Conservation (phyloP, 2,113 vertebrate genomes). For the Origma solitaria region DNA sequence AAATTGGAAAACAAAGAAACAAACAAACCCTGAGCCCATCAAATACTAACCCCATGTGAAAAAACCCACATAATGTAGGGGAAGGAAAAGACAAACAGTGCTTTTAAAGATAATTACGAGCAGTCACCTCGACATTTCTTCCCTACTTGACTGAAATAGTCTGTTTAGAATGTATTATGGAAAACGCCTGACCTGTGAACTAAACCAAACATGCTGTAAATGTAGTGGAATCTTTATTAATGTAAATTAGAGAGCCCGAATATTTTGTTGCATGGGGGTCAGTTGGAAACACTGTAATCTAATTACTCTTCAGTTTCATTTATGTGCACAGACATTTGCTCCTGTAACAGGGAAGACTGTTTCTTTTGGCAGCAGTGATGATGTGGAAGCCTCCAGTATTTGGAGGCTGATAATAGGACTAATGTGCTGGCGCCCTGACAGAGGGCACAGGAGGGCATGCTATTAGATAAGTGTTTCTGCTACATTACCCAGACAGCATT, state of each 20-base stretch:
- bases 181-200: background rate
- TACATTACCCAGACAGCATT: slow-evolving; percentile 61
- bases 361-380: slow-evolving; percentile 1
- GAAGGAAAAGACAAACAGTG: background rate
- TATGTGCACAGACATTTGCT: slow-evolving; percentile 23
- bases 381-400: slow-evolving; percentile 30
- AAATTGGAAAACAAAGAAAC: background rate
- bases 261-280: slow-evolving; percentile 1
- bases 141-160: background rate
- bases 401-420: slow-evolving; percentile 35
- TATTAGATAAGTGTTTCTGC: slow-evolving; percentile 65
- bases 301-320: slow-evolving; percentile 44
- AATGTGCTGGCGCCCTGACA: slow-evolving; percentile 34
- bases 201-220: background rate
- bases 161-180: slow-evolving; percentile 6
- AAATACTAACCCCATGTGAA: background rate
- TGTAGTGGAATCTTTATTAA: background rate
- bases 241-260: background rate
- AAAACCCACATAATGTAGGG: background rate
- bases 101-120: slow-evolving; percentile 13
- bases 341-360: slow-evolving; percentile 23
- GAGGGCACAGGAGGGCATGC: slow-evolving; percentile 51
- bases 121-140: background rate
- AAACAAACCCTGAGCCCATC: background rate
- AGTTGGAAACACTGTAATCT: slow-evolving; percentile 12